Percentiles rank a stretch among this genome's conserved stretches.
phyloP scores from a whole-genome alignment of 2,113 vertebrate genomes.

The Cygnus buccinator region DNA sequence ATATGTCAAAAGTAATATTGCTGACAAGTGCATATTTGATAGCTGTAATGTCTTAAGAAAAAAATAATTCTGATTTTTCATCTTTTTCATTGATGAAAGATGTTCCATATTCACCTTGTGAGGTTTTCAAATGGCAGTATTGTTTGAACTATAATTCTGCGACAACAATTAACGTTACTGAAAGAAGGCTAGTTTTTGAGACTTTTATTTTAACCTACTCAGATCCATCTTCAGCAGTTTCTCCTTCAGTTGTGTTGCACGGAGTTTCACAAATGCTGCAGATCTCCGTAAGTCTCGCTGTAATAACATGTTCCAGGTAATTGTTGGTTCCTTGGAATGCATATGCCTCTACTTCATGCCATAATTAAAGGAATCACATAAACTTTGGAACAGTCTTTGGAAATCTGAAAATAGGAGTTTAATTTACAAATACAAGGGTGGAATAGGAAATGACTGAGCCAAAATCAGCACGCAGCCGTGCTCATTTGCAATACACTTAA shows the following conservation, averaged over 20 bases:
- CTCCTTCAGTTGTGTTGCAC: slow-evolving; percentile 40
- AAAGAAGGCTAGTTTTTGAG: not conserved
- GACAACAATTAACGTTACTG: not conserved
- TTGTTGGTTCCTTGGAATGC: slow-evolving; percentile 72
- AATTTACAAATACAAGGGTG: slow-evolving; percentile 71
- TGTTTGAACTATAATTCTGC: not conserved
- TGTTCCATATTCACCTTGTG: not conserved
- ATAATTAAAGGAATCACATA: slow-evolving; percentile 80
- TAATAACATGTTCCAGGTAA: slow-evolving; percentile 77
- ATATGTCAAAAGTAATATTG: not conserved
- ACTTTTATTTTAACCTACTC: slow-evolving; percentile 18
- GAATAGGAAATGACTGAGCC: slow-evolving; percentile 66
- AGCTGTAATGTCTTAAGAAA: not conserved
- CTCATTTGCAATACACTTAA: not conserved
- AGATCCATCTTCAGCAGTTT: slow-evolving; percentile 30
- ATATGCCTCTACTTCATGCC: slow-evolving; percentile 71
- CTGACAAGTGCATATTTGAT: not conserved
- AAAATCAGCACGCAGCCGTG: slow-evolving; percentile 55
- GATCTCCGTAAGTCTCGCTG: slow-evolving; percentile 57
- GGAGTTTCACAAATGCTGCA: slow-evolving; percentile 64
- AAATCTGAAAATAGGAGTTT: slow-evolving; percentile 79
- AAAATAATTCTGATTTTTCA: not conserved
- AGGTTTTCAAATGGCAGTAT: not conserved
- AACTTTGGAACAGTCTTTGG: slow-evolving; percentile 64
- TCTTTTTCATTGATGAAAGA: not conserved